Evolutionary conservation across 92 coral and sea anemone genomes (phyloP).

Genomic region (Phymanthus crucifer): DNA sequence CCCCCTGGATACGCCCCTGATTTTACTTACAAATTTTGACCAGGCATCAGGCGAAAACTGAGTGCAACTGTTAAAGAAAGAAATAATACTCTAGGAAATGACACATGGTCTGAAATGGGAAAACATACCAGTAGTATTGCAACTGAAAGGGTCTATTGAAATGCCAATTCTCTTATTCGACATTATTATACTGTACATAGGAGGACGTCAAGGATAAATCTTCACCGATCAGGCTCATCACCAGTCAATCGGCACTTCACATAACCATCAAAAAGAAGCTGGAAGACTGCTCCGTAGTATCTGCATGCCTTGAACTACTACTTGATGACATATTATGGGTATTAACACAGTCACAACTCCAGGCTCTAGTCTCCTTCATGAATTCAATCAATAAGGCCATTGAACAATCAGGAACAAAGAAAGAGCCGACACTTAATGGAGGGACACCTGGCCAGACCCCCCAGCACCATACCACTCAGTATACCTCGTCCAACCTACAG

Average conservation of each 20-base stretch:
- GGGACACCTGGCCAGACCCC: constrained; percentile 59
- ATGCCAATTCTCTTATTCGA: background rate
- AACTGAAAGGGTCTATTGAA: no score
- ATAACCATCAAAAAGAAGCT: constrained; percentile 89
- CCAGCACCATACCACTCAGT: constrained; percentile 46
- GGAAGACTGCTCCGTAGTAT: constrained; percentile 91
- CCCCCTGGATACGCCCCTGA: no score
- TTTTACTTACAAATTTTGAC: background rate
- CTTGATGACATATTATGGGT: constrained; percentile 96
- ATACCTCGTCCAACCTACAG: constrained; percentile 47
- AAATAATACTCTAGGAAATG: no score
- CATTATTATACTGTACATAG: constrained; percentile 27
- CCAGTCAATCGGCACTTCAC: constrained; percentile 86
- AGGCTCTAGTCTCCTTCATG: constrained; percentile 54
- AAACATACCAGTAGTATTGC: no score
- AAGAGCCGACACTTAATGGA: constrained; percentile 54
- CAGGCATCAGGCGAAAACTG: no score
- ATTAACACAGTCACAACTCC: constrained; percentile 84
- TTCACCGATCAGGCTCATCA: constrained; percentile 87
- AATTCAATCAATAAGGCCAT: constrained; percentile 78
- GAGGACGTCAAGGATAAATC: constrained; percentile 51
- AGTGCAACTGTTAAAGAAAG: no score
- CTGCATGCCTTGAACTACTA: constrained; percentile 84
- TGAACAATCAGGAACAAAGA: constrained; percentile 38
- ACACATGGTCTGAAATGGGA: no score